phyloP scores from a whole-genome alignment of 2,113 vertebrate species.

The Macrotus californicus region DNA sequence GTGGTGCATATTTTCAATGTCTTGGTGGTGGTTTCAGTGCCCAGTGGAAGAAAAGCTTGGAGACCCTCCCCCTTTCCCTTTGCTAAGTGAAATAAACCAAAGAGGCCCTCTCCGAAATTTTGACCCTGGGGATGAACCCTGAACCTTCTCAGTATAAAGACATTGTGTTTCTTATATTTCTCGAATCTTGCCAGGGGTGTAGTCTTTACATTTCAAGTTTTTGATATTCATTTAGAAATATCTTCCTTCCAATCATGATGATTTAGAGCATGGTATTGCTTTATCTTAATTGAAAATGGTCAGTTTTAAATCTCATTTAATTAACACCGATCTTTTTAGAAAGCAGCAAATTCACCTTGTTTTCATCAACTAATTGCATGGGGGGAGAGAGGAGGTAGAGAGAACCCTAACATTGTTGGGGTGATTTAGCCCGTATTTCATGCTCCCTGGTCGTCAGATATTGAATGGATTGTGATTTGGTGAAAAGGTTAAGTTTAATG shows the following conservation, averaged over 20 bases:
- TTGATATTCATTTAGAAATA: slow-evolving; percentile 56
- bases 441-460: background rate
- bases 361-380: slow-evolving; percentile 39
- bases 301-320: slow-evolving; percentile 46
- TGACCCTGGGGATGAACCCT: background rate
- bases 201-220: slow-evolving; percentile 55
- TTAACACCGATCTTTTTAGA: slow-evolving; percentile 33
- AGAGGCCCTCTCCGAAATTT: background rate
- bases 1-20: background rate
- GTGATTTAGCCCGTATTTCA: background rate
- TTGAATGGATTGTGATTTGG: slow-evolving; percentile 8
- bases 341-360: slow-evolving; percentile 21
- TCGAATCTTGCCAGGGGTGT: background rate
- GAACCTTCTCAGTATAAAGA: background rate
- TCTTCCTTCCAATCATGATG: background rate
- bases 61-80: background rate
- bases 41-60: background rate
- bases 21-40: background rate
- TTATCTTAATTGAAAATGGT: slow-evolving; percentile 36
- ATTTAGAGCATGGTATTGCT: slow-evolving; percentile 30
- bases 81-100: background rate
- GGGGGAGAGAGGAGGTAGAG: background rate
- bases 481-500: slow-evolving; percentile 60
- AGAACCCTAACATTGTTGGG: background rate
- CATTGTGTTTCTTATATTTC: slow-evolving; percentile 11